Conservation (phyloP, 2,113 vertebrate species). For the Galbula dea region DNA sequence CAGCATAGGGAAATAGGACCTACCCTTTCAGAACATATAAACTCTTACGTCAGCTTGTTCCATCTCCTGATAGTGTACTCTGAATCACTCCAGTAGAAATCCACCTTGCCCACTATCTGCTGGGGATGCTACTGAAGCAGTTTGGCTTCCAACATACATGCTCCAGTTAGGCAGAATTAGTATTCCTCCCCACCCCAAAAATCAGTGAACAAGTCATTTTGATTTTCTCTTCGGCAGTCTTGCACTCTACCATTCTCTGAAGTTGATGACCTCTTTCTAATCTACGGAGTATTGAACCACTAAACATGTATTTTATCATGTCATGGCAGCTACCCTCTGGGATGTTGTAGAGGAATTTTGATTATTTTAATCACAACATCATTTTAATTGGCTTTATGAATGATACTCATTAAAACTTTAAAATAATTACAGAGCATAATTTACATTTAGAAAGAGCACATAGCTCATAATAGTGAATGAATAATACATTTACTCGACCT, state of each 20-base stretch:
- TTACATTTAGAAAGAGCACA: neutral
- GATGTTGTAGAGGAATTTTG: neutral
- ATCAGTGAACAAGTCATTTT: neutral
- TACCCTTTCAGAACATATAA: neutral
- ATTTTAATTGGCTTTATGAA: slow-evolving; percentile 32
- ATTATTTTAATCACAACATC: slow-evolving; percentile 1
- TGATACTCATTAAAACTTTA: neutral
- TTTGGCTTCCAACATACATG: neutral
- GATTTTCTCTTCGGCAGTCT: neutral
- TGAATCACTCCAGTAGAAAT: neutral
- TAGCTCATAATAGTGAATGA: neutral
- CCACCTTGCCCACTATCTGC: neutral
- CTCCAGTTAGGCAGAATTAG: neutral
- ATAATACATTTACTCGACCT: slow-evolving; percentile 24
- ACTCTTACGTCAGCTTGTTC: neutral
- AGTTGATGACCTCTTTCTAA: neutral
- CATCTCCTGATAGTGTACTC: neutral
- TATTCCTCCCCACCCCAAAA: neutral
- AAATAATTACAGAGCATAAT: neutral
- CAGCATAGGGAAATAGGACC: neutral
- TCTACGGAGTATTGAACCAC: neutral
- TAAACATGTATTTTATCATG: neutral
- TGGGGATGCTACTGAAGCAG: neutral
- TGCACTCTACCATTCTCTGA: neutral
- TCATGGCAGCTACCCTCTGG: neutral